Percentiles rank a stretch among this genome's conserved stretches.
Conservation (phyloP, 2,888 invertebrate genomes). For the Ophion costatus region DNA sequence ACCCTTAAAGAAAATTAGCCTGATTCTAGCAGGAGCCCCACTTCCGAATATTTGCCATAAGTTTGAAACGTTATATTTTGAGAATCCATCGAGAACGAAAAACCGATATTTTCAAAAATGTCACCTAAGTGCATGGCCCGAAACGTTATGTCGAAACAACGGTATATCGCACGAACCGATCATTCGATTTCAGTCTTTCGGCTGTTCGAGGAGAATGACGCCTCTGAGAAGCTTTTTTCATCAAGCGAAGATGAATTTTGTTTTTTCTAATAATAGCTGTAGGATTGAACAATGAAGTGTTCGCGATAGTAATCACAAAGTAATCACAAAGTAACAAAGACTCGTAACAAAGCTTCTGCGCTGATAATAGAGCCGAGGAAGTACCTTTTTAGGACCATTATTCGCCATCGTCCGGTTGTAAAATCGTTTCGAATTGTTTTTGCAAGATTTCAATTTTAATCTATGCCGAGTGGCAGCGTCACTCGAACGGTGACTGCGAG, state of each 20-base stretch:
- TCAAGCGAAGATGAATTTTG: neutral
- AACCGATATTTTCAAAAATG: too few species aligned
- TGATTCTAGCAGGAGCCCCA: too few species aligned
- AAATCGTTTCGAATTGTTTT: conserved; percentile 21
- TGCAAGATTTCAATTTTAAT: conserved; percentile 25
- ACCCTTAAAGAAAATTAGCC: too few species aligned
- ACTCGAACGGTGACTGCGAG: conserved; percentile 14
- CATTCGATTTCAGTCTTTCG: neutral
- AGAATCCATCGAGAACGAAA: too few species aligned
- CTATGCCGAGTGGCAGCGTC: conserved; percentile 33
- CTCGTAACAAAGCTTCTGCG: neutral
- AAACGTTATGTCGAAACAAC: neutral
- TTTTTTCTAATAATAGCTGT: neutral
- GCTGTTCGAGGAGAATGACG: neutral
- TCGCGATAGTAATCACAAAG: too few species aligned
- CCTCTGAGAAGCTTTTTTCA: neutral
- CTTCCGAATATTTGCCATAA: too few species aligned
- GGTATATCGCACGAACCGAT: too few species aligned
- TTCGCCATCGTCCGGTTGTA: neutral
- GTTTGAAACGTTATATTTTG: too few species aligned
- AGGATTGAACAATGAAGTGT: neutral
- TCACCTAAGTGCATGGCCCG: too few species aligned
- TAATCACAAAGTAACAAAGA: too few species aligned
- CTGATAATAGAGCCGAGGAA: neutral
- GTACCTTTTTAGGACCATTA: conserved; percentile 12